Conservation (phyloP, 1,140 invertebrate genomes). For the Parasteatoda tepidariorum region DNA sequence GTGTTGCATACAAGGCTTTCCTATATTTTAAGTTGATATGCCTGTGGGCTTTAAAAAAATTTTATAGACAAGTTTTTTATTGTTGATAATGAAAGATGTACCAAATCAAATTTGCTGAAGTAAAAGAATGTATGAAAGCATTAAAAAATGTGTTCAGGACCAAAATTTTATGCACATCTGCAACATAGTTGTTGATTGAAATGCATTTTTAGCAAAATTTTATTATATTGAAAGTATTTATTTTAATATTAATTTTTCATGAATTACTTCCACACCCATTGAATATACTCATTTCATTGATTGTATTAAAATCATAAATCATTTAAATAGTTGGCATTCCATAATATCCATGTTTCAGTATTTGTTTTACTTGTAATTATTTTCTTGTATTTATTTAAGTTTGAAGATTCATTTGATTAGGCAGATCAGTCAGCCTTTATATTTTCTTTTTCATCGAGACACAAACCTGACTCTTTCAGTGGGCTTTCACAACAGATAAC, state of each 20-base stretch:
- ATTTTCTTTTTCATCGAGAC: not conserved
- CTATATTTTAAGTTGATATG: slow-evolving; percentile 52
- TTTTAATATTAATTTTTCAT: too few relatives aligned
- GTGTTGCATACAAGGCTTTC: slow-evolving; percentile 55
- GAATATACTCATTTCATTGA: too few relatives aligned
- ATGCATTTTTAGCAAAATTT: not conserved
- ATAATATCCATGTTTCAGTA: slow-evolving; percentile 11
- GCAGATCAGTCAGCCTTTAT: not conserved
- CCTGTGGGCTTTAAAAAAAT: slow-evolving; percentile 58
- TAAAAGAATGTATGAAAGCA: slow-evolving; percentile 44
- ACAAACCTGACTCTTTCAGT: slow-evolving; percentile 37
- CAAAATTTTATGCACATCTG: slow-evolving; percentile 42
- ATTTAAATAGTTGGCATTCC: slow-evolving; percentile 48
- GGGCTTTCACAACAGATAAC: slow-evolving; percentile 54
- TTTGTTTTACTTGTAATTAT: slow-evolving; percentile 25
- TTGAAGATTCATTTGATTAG: too few relatives aligned
- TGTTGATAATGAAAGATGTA: slow-evolving; percentile 42
- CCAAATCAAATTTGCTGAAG: slow-evolving; percentile 44
- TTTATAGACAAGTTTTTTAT: slow-evolving; percentile 48
- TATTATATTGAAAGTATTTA: slow-evolving; percentile 43
- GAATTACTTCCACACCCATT: slow-evolving; percentile 40
- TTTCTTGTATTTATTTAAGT: slow-evolving; percentile 34
- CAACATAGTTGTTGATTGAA: slow-evolving; percentile 58
- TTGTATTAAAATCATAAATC: too few relatives aligned
- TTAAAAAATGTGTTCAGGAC: slow-evolving; percentile 55